Evolutionary conservation across 2,888 invertebrate species (phyloP), one percentile per base, ranked within the genome.

Genomic region (Leptura quadrifasciata): DNA sequence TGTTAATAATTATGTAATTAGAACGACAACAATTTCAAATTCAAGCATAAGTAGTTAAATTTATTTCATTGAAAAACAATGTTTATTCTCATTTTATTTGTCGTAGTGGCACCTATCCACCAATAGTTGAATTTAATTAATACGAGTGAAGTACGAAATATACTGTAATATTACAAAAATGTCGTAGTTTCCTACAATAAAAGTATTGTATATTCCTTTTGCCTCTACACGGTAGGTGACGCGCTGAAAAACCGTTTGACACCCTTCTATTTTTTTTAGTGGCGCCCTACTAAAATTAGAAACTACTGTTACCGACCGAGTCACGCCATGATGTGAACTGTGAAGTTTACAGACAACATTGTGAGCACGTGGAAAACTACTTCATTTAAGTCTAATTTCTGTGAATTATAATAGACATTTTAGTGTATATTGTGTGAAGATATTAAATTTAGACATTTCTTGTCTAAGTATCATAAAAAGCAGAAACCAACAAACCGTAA

Each of bases 281-380:
- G 47, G 47, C 47, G n/a, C 47, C n/a, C n/a, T 47, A 31, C 27
- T 31, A 0, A 5, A 27, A 17, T 60, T 6, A 15, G n/a, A 15
- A 47, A 27, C 65, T 72, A 61, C 67, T 58, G 71, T 80, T 85
- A 85, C 84, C 82, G 84, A 79, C 78, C 60, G 80, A 84, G 82
- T 78, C 81, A 84, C 91, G 93, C 93, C 93, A 93, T 93, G 91
- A 93, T 93, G 92, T 90, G 91, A 80, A 76, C 93, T 93, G 92
- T 90, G 91, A 80, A 76, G 90, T 91, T 91, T 91, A 91, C 90
- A 88, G 90, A 93, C 92, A 93, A 93, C 93, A 93, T 91, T 92
- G 92, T 91, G 91, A 92, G 93, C 93, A 93, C 93, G 93, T 93
- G 93, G 93, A 93, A 87, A 86, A 79, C 82, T 76, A 74, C 80